Evolutionary conservation across 2,888 invertebrate species (phyloP), one percentile per base, ranked within the genome.

Genomic region (Sphecodes monilicornis): DNA sequence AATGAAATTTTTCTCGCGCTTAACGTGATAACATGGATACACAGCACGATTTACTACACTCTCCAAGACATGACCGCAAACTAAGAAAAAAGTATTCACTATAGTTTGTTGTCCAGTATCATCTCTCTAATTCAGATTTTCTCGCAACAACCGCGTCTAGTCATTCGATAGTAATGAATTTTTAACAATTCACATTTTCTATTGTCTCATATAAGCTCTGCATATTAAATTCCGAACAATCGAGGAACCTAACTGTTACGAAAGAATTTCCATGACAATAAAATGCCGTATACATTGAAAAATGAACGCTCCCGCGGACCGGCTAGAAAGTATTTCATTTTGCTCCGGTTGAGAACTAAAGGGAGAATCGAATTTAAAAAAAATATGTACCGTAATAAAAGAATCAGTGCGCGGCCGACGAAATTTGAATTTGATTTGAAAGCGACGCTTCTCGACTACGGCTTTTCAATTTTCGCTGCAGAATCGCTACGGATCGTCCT

Each of bases 381-480:
- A 60, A 70, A 57, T 57, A 43, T 32, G 29, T 22, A 32, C 43
- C 13, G 13, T 26, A 0, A 13, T 26, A 1, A 26, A 46, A 57
- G 13, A 50, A 50, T 57, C 13, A 26, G 26, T 13, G n/a, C 22
- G 57, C 22, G 57, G n/a, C n/a, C 36, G 22, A 39, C 18, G 36
- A 76, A 69, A 41, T 70, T 76, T 16, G 26, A 8, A 26, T 26
- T 60, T 11, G 32, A 57, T 60, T 43, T 29, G 18, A 39, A 22
- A 39, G 22, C 29, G 18, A 46, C 71, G 26, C 8, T 6, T n/a
- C 29, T 29, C 29, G 16, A 13, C 18, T 16, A 39, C n/a, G 6
- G 32, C 71, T 43, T 71, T 36, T 71, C 43, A 60, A 71, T 71
- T 60, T 64, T 43, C 22, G 1, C 60, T n/a, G 11, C 26, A n/a